Evolutionary conservation across 2,888 invertebrate genomes (phyloP).

Genomic region (Drosophila longiperda): DNA sequence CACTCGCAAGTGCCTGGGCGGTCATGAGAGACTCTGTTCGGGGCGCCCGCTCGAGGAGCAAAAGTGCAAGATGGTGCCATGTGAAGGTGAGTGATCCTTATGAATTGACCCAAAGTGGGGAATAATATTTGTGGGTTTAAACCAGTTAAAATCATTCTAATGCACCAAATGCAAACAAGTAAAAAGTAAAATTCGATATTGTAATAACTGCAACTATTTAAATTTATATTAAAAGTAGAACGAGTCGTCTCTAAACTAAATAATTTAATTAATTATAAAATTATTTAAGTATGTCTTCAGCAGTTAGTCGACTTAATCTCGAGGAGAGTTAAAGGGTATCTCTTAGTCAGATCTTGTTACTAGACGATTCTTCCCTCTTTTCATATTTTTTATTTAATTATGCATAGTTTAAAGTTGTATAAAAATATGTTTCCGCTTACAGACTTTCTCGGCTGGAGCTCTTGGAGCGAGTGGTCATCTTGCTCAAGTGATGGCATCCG

Average conservation of each 20-base stretch:
- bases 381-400: neutral
- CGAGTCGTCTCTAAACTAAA: neutral
- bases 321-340: neutral
- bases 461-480: constrained; percentile 90
- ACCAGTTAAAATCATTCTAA: neutral
- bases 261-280: no score
- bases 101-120: neutral
- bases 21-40: constrained; percentile 86
- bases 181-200: neutral
- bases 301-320: neutral
- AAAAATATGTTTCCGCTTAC: constrained; percentile 61
- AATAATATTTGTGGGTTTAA: neutral
- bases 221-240: neutral
- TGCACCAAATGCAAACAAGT: neutral
- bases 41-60: constrained; percentile 89
- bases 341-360: neutral
- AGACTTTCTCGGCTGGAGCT: constrained; percentile 90
- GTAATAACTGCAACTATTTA: neutral
- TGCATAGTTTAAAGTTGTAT: neutral
- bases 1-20: constrained; percentile 88
- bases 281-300: neutral
- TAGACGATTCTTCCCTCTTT: neutral
- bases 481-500: constrained; percentile 89
- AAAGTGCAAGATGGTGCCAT: constrained; percentile 89
- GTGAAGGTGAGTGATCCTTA: constrained; percentile 86